A percentile compares a stretch with the other conserved stretches of the same genome.
Conservation (phyloP, 2,888 invertebrate genomes). For the Didymodactylos carnosus region DNA sequence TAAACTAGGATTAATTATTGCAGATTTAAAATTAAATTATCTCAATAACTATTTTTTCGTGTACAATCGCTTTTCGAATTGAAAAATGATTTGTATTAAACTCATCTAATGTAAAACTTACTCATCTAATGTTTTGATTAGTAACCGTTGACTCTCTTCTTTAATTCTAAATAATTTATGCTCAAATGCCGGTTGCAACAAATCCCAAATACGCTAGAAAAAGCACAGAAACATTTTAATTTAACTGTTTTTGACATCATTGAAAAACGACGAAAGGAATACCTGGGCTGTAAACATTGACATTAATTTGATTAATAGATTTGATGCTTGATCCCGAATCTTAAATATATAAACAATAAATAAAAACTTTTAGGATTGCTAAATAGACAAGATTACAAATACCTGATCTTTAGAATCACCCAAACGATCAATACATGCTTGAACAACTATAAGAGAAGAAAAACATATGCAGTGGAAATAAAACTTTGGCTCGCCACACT, state of each 20-base stretch:
- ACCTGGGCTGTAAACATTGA: slow-evolving; percentile 48
- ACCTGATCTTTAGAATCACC: slow-evolving; percentile 36
- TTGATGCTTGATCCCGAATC: slow-evolving; percentile 53
- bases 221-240: neutral
- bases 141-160: neutral
- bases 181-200: neutral
- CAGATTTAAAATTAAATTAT: no score
- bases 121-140: neutral
- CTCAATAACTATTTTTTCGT: no score
- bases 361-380: no score
- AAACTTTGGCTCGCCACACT: neutral
- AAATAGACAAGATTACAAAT: slow-evolving; percentile 13
- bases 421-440: slow-evolving; percentile 31
- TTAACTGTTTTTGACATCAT: neutral
- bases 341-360: slow-evolving; percentile 18
- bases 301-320: slow-evolving; percentile 51
- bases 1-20: no score
- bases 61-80: no score
- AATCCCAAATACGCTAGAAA: neutral
- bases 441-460: slow-evolving; percentile 23
- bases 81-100: neutral
- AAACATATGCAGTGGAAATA: neutral
- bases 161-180: neutral
- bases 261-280: neutral
- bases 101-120: neutral